Conservation (phyloP, 2,113 vertebrate species). For the Brachypodius melanocephalos region DNA sequence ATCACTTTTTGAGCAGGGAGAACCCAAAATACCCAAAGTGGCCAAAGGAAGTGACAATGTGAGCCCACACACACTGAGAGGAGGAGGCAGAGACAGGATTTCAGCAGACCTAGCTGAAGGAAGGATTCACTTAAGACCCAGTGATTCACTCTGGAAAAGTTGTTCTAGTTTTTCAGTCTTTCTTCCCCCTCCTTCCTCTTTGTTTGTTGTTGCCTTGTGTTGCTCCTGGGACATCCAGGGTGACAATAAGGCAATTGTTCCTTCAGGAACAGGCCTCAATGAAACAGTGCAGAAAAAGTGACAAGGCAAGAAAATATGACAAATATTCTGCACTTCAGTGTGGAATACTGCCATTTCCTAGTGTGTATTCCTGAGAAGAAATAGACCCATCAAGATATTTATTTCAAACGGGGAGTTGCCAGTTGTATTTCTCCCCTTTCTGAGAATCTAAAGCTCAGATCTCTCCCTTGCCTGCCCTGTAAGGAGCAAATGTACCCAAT, state of each 20-base stretch:
- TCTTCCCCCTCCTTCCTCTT: background rate
- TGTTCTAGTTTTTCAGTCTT: slow-evolving; percentile 1
- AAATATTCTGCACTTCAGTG: slow-evolving; percentile 30
- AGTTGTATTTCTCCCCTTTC: slow-evolving; percentile 13
- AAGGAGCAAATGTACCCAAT: slow-evolving; percentile 51
- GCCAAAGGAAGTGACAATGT: background rate
- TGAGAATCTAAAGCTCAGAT: slow-evolving; percentile 37
- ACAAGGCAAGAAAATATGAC: slow-evolving; percentile 37
- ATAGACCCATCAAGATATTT: slow-evolving; percentile 49
- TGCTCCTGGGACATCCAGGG: slow-evolving; percentile 46
- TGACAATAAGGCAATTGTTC: slow-evolving; percentile 64
- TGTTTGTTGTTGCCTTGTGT: slow-evolving; percentile 8
- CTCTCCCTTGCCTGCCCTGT: background rate
- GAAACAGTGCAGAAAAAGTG: slow-evolving; percentile 34
- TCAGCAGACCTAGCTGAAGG: background rate
- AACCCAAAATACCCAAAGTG: background rate
- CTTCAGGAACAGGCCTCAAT: slow-evolving; percentile 25
- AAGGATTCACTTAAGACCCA: background rate
- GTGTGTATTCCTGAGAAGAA: slow-evolving; percentile 41
- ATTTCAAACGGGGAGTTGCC: slow-evolving; percentile 55
- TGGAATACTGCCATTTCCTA: background rate
- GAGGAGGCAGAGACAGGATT: background rate
- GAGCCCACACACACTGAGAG: background rate
- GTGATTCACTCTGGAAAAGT: background rate
- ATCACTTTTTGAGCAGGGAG: background rate